Evolutionary conservation across 2,888 invertebrate species (phyloP), one percentile per base, ranked within the genome.

Genomic region (Fragum sueziense): DNA sequence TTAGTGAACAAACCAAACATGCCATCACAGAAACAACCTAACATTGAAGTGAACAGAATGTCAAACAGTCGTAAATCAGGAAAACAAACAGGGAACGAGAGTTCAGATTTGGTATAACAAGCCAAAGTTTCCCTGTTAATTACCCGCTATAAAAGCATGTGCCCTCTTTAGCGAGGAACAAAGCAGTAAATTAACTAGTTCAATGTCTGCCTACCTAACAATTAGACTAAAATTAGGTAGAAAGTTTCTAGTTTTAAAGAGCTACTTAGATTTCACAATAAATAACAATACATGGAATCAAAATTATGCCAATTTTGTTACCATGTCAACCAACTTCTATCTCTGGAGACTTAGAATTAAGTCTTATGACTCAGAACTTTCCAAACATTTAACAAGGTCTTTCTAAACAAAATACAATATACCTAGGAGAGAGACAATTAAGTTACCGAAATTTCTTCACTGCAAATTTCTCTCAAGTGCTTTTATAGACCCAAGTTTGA

Each of bases 181-280:
- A 62, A 62, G 34, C 62, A 62, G 34, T 62, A 62, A 62, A 62
- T 62, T 62, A 33, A 62, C 34, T 62, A 33, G 34, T 34, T 62
- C 62, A 34, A 33, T 62, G 62, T 62, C 62, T 62, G 34, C 17
- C 25, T 62, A 62, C 62, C 34, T n/a, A 20, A 34, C 62, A 62
- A 62, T 62, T 62, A 62, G 62, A 33, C 62, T 62, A 33, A 62
- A 62, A 22, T 62, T 62, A 33, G 62, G 20, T 33, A 34, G 62
- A 62, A 22, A 22, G 9, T 29, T 62, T 62, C 31, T 22, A 29
- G n/a, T 33, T 62, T 62, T 34, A 33, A 62, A 62, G 57, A 57
- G 34, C 62, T 33, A 29, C 34, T 33, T n/a, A 62, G 20, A 33
- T 25, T 57, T 29, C 4, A n/a, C 62, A 31, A 62, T 62, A 62